Conservation (phyloP, 2,113 vertebrate species). For the Bubo blakistoni region DNA sequence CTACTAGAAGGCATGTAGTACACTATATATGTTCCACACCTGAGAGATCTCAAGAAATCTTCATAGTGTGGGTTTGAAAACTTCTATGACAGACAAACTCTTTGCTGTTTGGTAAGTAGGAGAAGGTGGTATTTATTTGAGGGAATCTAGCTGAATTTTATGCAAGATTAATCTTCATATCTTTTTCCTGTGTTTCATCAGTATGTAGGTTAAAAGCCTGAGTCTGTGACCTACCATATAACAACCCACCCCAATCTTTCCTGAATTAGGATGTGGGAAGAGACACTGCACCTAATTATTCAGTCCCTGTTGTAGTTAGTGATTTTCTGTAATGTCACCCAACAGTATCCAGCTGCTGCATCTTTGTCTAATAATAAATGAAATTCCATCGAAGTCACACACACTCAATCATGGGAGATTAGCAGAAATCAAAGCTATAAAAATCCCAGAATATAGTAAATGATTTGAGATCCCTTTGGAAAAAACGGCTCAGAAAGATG, state of each 20-base stretch:
- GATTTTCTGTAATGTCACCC: not conserved
- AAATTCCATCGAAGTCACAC: not conserved
- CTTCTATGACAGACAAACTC: not conserved
- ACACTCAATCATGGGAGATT: not conserved
- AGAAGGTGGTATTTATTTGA: not conserved
- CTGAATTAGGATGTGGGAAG: not conserved
- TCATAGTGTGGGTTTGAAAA: not conserved
- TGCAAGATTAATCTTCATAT: not conserved
- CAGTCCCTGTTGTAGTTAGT: not conserved
- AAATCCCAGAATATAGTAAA: not conserved
- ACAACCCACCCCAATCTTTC: not conserved
- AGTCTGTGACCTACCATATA: not conserved
- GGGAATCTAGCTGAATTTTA: not conserved
- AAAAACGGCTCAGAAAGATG: not conserved
- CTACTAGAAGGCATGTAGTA: rapidly evolving
- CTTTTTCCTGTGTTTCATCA: not conserved
- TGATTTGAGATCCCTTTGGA: not conserved
- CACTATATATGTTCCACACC: not conserved
- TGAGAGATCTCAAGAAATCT: not conserved
- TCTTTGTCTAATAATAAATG: not conserved
- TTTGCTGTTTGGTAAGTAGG: not conserved
- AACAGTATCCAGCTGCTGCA: not conserved
- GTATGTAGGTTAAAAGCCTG: not conserved
- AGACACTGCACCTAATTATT: not conserved
- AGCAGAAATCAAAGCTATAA: not conserved